Evolutionary conservation across 2,113 vertebrate genomes (phyloP), one percentile per base, ranked within the genome.

Genomic region (Astur gentilis): DNA sequence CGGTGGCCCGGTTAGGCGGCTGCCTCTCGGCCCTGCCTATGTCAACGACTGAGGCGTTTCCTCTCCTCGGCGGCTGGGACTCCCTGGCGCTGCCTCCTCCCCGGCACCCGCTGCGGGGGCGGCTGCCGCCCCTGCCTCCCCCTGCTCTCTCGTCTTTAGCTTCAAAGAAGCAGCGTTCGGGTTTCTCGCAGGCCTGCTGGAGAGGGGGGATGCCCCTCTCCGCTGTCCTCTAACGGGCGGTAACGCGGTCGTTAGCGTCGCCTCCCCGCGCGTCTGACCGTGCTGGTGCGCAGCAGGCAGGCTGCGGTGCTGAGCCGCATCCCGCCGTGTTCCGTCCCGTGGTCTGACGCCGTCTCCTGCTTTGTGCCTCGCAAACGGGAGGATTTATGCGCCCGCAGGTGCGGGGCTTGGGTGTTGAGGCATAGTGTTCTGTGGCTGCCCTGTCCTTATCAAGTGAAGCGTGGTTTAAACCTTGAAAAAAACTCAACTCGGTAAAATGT

Each of bases 321-420:
- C 23, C 34, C 2, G 38, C 1, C 32, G 11, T 21, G 16, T 5
- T 13, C 31, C 3, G 21, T 5, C 32, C 23, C 5, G 21, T 5
- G 6, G 6, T 5, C 21, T 3, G 1, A 9, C 5, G 4, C 6
- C 3, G 0, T 13, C 38, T n/a, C 21, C 16, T 1, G 5, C 34
- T 17, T 2, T 17, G 9, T 42, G 27, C 16, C 8, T 42, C 32
- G 0, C 9, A 2, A 1, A 2, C 0, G 0, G 31, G 10, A 19
- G 29, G 6, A 1, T 32, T 42, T n/a, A 0, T 16, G 23, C 11
- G 17, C 6, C 42, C 8, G 8, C 13, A 38, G 26, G 34, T 79
- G 52, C 8, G 2, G 40, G 26, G 10, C 16, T 15, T 3, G 15
- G 34, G 18, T 15, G 11, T 5, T 11, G 62, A 38, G 52, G 9